Conservation (phyloP, 2,888 invertebrate genomes). For the Lysandra coridon region DNA sequence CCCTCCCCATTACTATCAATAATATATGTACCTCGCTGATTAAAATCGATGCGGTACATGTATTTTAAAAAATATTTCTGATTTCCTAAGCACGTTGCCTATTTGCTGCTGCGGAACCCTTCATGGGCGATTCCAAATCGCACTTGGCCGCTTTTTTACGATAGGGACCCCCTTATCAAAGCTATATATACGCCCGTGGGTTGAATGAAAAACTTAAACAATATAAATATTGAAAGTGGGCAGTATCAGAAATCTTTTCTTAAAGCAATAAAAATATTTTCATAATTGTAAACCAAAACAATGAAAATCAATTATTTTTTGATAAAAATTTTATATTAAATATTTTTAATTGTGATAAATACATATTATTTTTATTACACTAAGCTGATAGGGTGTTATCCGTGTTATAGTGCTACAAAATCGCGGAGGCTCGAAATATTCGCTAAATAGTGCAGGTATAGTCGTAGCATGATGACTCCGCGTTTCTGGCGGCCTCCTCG, state of each 20-base stretch:
- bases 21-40: too few relatives aligned
- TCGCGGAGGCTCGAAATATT: neutral
- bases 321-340: neutral
- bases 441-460: slow-evolving; percentile 66
- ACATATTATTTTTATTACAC: neutral
- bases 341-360: neutral
- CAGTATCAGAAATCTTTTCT: neutral
- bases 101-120: too few relatives aligned
- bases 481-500: slow-evolving; percentile 51
- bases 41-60: too few relatives aligned
- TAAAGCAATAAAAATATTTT: neutral
- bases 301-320: neutral
- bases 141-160: too few relatives aligned
- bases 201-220: neutral
- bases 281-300: neutral
- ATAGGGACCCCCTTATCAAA: too few relatives aligned
- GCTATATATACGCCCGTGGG: too few relatives aligned
- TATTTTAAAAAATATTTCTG: too few relatives aligned
- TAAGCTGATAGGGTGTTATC: neutral
- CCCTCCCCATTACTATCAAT: too few relatives aligned
- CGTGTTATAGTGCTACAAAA: slow-evolving; percentile 12
- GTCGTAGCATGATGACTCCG: slow-evolving; percentile 63
- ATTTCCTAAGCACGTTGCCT: too few relatives aligned
- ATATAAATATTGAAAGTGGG: neutral
- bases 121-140: too few relatives aligned